Conservation (phyloP, 2,888 invertebrate genomes). For the Synanthedon formicaeformis region DNA sequence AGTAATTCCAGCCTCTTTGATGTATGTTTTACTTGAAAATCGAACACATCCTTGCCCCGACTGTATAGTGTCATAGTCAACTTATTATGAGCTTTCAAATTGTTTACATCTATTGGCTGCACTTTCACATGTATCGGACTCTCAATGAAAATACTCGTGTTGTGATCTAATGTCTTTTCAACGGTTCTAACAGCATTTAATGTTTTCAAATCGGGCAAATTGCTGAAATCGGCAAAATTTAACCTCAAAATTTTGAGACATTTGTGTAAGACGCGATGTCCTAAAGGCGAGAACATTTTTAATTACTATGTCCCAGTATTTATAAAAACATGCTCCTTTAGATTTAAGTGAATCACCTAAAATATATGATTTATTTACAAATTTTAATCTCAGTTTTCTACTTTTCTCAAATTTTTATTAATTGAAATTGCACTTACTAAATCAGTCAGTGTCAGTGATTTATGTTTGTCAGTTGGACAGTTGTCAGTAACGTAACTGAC, state of each 20-base stretch:
- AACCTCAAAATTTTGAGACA: conserved; percentile 67
- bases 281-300: conserved; percentile 48
- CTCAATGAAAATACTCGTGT: conserved; percentile 60
- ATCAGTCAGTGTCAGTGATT: too few relatives aligned
- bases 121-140: conserved; percentile 65
- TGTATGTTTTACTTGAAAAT: conserved; percentile 62
- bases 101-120: conserved; percentile 58
- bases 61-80: conserved; percentile 60
- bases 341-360: neutral
- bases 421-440: too few relatives aligned
- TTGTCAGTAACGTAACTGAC: too few relatives aligned
- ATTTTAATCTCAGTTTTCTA: conserved; percentile 11
- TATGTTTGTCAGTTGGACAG: too few relatives aligned
- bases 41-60: conserved; percentile 49
- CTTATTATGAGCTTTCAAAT: conserved; percentile 52
- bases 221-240: conserved; percentile 51
- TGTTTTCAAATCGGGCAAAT: conserved; percentile 52
- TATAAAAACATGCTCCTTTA: conserved; percentile 3
- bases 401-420: conserved; percentile 11
- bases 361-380: neutral
- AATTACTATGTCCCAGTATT: neutral
- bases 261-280: conserved; percentile 53
- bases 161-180: conserved; percentile 59
- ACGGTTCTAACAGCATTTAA: conserved; percentile 58
- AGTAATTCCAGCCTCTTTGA: conserved; percentile 57